Evolutionary conservation across 1,140 invertebrate species (phyloP), one percentile per base, ranked within the genome.

Genomic region (Trichonephila inaurata): DNA sequence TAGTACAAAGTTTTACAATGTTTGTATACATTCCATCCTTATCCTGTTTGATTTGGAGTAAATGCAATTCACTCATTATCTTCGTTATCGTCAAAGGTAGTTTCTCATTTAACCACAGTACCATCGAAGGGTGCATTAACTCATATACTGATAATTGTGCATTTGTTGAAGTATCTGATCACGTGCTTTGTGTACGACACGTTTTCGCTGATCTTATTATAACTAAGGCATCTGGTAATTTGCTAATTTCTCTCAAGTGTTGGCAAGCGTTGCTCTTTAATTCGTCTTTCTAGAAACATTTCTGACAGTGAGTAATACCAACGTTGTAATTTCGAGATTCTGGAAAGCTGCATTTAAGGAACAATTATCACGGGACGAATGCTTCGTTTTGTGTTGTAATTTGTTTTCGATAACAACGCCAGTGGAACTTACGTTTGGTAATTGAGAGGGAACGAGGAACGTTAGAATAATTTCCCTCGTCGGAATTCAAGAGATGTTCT

Each of bases 251-350:
- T 60, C 19, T 21, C 19, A n/a, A 58, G 58, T 24, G 44, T n/a
- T 60, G 21, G 82, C 82, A 14, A 58, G 24, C 82, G n/a, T 24
- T 51, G 82, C 82, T 51, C 44, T 60, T 85, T 85, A 85, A 85
- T 85, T 85, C 44, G 82, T 60, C n/a, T 60, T 24, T 24, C 21
- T 58, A 24, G 82, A 85, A 85, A 4, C 12, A 24, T 60, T 33
- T 85, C 82, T 60, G 82, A 85, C 82, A 85, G 24, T 58, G 51
- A 85, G 44, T 16, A 58, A 85, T 85, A 24, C 44, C 24, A 14
- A 16, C 10, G 51, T 51, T 10, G 51, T 51, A 51, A 51, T 51
- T 51, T 51, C 10, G 51, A 18, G 24, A 28, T 77, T 33, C 19
- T 85, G n/a, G 21, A 6, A 85, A 58, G 44, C 24, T 58, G 8